Percentiles rank a stretch among this genome's conserved stretches.
These are phyloP conservation scores for Colistium nudipinnis DNA, from an alignment of 2,113 vertebrate species.

Conservation along the genomic window DNA sequence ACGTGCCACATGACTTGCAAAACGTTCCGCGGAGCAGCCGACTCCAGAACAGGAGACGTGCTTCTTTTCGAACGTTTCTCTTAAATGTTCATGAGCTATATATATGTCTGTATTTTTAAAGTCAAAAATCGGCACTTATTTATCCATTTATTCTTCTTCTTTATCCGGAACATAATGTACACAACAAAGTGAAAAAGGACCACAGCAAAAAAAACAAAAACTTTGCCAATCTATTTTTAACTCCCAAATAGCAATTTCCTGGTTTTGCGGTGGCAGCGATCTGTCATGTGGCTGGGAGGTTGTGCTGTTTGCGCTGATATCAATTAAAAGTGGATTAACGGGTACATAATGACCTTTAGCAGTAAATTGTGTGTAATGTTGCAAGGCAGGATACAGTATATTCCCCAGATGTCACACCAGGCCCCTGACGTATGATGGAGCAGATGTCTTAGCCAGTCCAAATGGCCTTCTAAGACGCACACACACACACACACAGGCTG, in stretches of 20 bases:
- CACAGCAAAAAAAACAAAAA: constrained; percentile 43
- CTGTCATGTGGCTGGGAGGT: constrained; percentile 83
- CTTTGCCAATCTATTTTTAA: constrained; percentile 71
- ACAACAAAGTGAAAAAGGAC: constrained; percentile 27
- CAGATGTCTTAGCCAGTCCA: constrained; percentile 87
- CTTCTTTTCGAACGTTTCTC: constrained; percentile 42
- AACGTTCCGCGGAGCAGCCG: constrained; percentile 26
- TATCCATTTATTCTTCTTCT: not conserved
- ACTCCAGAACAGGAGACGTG: constrained; percentile 32
- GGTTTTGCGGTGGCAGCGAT: constrained; percentile 78
- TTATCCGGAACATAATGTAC: constrained; percentile 27
- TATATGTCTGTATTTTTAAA: constrained; percentile 7
- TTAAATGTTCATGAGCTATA: constrained; percentile 44
- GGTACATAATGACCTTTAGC: constrained; percentile 89
- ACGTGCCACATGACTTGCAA: constrained; percentile 49
- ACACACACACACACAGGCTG: constrained; percentile 48
- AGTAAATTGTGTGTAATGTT: constrained; percentile 91
- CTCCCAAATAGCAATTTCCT: constrained; percentile 75
- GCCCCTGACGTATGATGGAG: constrained; percentile 87
- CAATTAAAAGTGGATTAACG: constrained; percentile 90
- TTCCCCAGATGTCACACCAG: constrained; percentile 88
- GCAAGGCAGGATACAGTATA: constrained; percentile 89
- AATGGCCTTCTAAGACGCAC: constrained; percentile 81
- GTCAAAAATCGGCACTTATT: constrained; percentile 8
- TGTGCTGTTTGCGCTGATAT: constrained; percentile 87